Percentiles rank a stretch among this genome's conserved stretches.
phyloP scores from a whole-genome alignment of 64 coral and sea anemone genomes.

The Actinia equina region DNA sequence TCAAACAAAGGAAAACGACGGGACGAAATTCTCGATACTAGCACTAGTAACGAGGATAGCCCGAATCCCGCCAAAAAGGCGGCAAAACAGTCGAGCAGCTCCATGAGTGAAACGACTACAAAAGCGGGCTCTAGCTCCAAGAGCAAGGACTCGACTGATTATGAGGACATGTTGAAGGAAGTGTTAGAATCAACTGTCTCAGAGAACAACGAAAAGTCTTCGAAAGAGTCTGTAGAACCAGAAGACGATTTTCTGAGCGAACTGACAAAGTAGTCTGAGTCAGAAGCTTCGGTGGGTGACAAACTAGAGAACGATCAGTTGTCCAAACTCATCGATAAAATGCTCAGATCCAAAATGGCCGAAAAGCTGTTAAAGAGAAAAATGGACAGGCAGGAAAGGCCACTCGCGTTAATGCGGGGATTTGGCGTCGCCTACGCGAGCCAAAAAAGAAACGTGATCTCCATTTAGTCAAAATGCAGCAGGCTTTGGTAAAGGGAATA shows the following conservation, averaged over 20 bases:
- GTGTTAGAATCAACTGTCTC: not conserved
- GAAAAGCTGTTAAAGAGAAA: not conserved
- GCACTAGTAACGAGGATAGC: not conserved
- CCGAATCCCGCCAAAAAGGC: slow-evolving; percentile 16
- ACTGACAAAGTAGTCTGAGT: not conserved
- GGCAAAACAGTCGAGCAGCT: not conserved
- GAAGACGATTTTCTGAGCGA: slow-evolving; percentile 6
- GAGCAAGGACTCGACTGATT: not conserved
- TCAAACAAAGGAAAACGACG: not conserved
- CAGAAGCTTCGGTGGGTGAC: not conserved
- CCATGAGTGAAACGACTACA: too few species aligned
- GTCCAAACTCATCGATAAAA: slow-evolving; percentile 21
- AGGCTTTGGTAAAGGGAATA: too few species aligned
- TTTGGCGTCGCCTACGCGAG: slow-evolving; percentile 34
- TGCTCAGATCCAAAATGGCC: slow-evolving; percentile 18
- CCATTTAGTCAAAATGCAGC: slow-evolving; percentile 36
- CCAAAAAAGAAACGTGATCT: slow-evolving; percentile 35
- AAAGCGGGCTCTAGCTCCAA: not conserved
- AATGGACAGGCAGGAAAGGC: slow-evolving; percentile 13
- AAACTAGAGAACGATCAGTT: not conserved
- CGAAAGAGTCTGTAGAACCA: not conserved
- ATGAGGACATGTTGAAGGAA: not conserved
- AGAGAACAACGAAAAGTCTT: not conserved
- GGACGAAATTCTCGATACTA: slow-evolving; percentile 4
- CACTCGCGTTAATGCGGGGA: slow-evolving; percentile 9